Percentiles rank a stretch among this genome's conserved stretches.
phyloP scores from a whole-genome alignment of 37 sponge, comb jelly and placozoan species.

The Aplysina aerophoba region DNA sequence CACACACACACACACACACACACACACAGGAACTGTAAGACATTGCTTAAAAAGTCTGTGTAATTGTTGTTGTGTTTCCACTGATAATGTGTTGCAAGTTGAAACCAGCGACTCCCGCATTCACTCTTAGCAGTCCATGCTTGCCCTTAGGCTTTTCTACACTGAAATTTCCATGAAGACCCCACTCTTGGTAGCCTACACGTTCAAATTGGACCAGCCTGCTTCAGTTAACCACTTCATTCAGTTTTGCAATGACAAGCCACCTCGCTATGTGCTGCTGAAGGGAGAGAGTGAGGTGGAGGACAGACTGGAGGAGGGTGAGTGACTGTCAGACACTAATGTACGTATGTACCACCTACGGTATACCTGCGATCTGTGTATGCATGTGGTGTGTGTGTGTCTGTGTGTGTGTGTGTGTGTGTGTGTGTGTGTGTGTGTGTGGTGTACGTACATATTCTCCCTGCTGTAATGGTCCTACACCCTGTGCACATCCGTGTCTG shows the following conservation, averaged over 20 bases:
- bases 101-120: no score
- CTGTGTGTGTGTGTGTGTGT: background rate
- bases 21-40: no score
- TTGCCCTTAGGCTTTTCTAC: conserved; percentile 52
- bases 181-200: conserved; percentile 58
- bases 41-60: no score
- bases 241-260: conserved; percentile 53
- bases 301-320: background rate
- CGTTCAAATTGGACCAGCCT: conserved; percentile 31
- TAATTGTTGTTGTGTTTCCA: no score
- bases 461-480: background rate
- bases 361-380: no score
- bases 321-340: background rate
- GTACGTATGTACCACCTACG: no score
- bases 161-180: conserved; percentile 38
- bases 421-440: background rate
- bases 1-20: no score
- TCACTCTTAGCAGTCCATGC: no score
- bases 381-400: conserved; percentile 20
- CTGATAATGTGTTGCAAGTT: no score
- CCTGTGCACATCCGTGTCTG: background rate
- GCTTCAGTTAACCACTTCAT: conserved; percentile 37
- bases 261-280: conserved; percentile 49
- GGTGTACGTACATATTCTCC: background rate
- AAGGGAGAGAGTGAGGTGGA: conserved; percentile 2